A percentile compares a stretch with the other conserved stretches of the same genome.
Conservation (phyloP, 1,140 invertebrate species). For the Octopus sinensis region DNA sequence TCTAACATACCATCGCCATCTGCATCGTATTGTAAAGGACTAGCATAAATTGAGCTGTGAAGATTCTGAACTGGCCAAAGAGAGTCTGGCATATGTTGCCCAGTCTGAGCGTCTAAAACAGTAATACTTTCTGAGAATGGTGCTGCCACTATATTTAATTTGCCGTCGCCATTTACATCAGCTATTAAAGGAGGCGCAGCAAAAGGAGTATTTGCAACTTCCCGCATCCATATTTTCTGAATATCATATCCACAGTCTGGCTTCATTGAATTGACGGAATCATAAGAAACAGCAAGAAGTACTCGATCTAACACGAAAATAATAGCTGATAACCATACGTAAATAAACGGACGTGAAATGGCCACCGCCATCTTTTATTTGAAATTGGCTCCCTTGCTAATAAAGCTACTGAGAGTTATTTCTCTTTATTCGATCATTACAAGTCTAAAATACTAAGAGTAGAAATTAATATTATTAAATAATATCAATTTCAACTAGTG, state of each 20-base stretch:
- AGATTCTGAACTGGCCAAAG: slow-evolving; percentile 48
- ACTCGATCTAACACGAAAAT: not conserved
- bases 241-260: slow-evolving; percentile 42
- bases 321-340: not conserved
- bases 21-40: slow-evolving; percentile 50
- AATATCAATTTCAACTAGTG: too few species aligned
- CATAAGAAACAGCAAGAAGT: not conserved
- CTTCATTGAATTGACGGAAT: not conserved
- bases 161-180: slow-evolving; percentile 46
- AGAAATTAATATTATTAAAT: too few species aligned
- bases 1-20: slow-evolving; percentile 50
- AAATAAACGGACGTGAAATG: not conserved
- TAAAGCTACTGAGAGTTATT: not conserved
- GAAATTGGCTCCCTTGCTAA: not conserved
- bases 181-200: slow-evolving; percentile 44
- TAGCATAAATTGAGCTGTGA: slow-evolving; percentile 44
- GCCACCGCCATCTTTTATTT: not conserved
- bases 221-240: slow-evolving; percentile 44
- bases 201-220: slow-evolving; percentile 48
- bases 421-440: too few species aligned
- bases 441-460: too few species aligned
- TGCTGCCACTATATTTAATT: slow-evolving; percentile 42
- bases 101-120: slow-evolving; percentile 43
- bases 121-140: slow-evolving; percentile 47
- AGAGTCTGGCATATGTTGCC: slow-evolving; percentile 32